Conservation (phyloP, 2,797 vertebrate genomes). For the Enteromius argenteus region DNA sequence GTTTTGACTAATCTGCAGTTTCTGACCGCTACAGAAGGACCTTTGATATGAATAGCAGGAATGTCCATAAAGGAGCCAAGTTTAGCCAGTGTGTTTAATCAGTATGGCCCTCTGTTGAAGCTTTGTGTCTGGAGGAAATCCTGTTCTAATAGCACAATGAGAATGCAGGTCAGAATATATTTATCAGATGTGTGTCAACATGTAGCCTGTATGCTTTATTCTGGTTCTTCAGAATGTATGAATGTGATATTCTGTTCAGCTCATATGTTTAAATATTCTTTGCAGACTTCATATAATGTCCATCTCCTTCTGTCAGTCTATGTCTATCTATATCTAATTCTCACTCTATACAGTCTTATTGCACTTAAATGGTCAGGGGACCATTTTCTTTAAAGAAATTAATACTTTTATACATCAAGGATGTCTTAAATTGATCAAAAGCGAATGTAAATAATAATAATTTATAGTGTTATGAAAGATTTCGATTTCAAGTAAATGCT, state of each 20-base stretch:
- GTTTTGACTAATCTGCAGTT: background rate
- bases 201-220: slow-evolving; percentile 22
- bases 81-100: slow-evolving; percentile 68
- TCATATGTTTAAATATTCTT: slow-evolving; percentile 5
- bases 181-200: slow-evolving; percentile 35
- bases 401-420: background rate
- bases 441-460: background rate
- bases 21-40: slow-evolving; percentile 55
- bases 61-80: slow-evolving; percentile 65
- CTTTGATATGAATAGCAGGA: slow-evolving; percentile 77
- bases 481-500: background rate
- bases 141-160: slow-evolving; percentile 61
- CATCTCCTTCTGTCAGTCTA: background rate
- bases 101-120: slow-evolving; percentile 63
- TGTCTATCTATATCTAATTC: background rate
- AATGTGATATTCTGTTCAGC: background rate
- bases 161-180: slow-evolving; percentile 40
- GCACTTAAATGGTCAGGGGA: background rate
- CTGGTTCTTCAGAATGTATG: background rate
- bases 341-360: background rate
- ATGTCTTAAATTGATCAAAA: background rate
- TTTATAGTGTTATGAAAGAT: background rate
- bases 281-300: background rate
- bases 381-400: background rate
- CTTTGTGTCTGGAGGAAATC: slow-evolving; percentile 83